Conservation (phyloP, 1,140 invertebrate genomes). For the Euschistus heros region DNA sequence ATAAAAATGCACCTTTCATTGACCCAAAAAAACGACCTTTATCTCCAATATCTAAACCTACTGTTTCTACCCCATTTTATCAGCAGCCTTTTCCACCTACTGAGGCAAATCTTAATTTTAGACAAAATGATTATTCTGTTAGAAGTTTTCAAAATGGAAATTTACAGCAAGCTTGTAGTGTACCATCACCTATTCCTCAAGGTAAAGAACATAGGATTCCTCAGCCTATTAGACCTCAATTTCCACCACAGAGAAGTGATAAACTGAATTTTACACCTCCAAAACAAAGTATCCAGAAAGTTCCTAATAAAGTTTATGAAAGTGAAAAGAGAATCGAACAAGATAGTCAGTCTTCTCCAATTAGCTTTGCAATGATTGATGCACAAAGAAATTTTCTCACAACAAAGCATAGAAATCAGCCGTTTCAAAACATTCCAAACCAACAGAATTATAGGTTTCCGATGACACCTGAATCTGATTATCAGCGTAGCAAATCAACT, state of each 20-base stretch:
- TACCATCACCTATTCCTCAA: not conserved
- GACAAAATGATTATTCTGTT: not conserved
- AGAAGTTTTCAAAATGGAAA: not conserved
- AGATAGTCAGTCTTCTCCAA: constrained; percentile 55
- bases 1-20: constrained; percentile 22
- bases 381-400: constrained; percentile 34
- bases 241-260: constrained; percentile 20
- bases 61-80: constrained; percentile 13
- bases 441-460: constrained; percentile 21
- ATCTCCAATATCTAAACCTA: constrained; percentile 21
- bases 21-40: constrained; percentile 37
- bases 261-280: constrained; percentile 33
- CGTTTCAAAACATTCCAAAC: constrained; percentile 22
- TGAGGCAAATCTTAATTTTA: not conserved
- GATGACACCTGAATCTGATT: constrained; percentile 24
- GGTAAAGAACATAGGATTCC: constrained; percentile 45
- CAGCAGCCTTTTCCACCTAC: constrained; percentile 8
- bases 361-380: constrained; percentile 65
- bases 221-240: constrained; percentile 33
- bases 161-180: not conserved
- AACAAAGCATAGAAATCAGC: constrained; percentile 31
- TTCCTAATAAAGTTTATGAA: constrained; percentile 46
- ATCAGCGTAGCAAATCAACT: constrained; percentile 33
- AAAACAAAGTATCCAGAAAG: constrained; percentile 36
- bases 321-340: constrained; percentile 43